These are phyloP conservation scores for Atethmia centrago DNA, from an alignment of 2,888 invertebrate genomes.

Conservation along the genomic window DNA sequence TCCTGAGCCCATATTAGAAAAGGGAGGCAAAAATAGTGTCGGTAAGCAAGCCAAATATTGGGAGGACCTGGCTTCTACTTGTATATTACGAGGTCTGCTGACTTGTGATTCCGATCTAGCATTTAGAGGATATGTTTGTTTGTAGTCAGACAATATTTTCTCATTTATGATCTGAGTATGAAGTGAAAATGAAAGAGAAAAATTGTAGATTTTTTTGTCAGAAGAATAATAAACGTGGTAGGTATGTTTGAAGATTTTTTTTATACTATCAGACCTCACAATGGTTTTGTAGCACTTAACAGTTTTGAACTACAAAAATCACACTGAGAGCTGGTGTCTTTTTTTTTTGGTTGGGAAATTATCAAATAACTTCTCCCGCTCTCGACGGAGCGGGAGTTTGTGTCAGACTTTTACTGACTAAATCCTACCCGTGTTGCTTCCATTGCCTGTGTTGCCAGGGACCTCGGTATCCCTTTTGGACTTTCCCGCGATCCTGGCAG, in stretches of 20 bases:
- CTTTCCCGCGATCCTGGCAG: no score
- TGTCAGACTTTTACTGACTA: no score
- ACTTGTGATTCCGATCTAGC: constrained; percentile 18
- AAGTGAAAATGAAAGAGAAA: background rate
- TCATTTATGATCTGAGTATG: constrained; percentile 24
- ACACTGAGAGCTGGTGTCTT: no score
- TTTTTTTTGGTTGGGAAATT: no score
- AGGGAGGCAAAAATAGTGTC: constrained; percentile 37
- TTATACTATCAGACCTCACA: no score
- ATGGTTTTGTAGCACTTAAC: no score
- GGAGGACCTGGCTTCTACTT: background rate
- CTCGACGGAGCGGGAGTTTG: no score
- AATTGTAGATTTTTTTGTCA: background rate
- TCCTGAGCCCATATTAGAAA: constrained; percentile 29
- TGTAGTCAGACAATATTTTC: constrained; percentile 29
- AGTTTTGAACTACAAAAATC: no score
- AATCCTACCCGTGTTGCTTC: no score
- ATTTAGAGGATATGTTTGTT: constrained; percentile 25
- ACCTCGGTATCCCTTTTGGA: no score
- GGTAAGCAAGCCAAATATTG: constrained; percentile 42
- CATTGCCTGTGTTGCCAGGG: no score
- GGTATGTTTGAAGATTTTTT: background rate
- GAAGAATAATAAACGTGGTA: background rate
- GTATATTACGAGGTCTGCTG: constrained; percentile 17
- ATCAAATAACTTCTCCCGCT: no score